Conservation (phyloP, 2,888 invertebrate species). For the Drosophila mettleri region DNA sequence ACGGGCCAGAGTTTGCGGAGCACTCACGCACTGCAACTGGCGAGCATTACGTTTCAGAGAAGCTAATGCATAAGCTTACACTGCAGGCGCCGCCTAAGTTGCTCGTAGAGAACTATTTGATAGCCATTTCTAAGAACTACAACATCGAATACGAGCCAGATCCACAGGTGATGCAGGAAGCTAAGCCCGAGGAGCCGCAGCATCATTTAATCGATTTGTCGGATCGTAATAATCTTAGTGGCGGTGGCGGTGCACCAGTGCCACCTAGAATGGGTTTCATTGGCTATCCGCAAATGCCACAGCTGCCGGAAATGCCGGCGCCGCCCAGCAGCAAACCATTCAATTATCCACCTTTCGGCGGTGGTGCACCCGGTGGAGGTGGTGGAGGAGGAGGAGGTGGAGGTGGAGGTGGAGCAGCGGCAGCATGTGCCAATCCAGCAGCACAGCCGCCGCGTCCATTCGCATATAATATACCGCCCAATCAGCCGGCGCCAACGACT, state of each 20-base stretch:
- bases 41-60: constrained; percentile 94
- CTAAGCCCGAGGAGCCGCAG: constrained; percentile 84
- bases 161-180: constrained; percentile 93
- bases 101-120: constrained; percentile 95
- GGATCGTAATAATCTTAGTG: constrained; percentile 87
- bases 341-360: constrained; percentile 87
- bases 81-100: constrained; percentile 98
- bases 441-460: constrained; percentile 73
- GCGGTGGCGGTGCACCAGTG: constrained; percentile 85
- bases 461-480: constrained; percentile 86
- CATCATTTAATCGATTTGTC: constrained; percentile 89
- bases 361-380: constrained; percentile 68
- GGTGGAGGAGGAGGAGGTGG: constrained; percentile 79
- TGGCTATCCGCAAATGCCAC: constrained; percentile 91
- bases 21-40: constrained; percentile 95
- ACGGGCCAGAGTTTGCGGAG: constrained; percentile 96
- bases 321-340: constrained; percentile 87
- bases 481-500: constrained; percentile 68
- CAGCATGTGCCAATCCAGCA: constrained; percentile 63
- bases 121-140: constrained; percentile 98
- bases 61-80: constrained; percentile 96
- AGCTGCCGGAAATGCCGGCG: constrained; percentile 87
- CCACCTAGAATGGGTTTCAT: constrained; percentile 93
- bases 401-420: constrained; percentile 74
- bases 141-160: constrained; percentile 98